Conservation (phyloP, 2,797 vertebrate species). For the Glossophaga mutica region DNA sequence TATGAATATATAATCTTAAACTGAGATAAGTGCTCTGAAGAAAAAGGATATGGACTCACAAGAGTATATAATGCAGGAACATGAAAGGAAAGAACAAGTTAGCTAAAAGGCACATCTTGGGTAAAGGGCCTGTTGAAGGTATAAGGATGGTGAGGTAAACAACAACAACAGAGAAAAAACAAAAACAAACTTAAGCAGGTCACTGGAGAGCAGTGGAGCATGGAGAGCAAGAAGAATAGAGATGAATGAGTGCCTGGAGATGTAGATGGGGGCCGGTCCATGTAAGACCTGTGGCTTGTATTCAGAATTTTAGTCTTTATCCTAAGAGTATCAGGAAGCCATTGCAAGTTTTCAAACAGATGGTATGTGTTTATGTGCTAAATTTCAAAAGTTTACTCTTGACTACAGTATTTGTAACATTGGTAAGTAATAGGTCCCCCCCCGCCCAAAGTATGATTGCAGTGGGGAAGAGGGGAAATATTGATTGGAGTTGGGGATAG, state of each 20-base stretch:
- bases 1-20: background rate
- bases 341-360: background rate
- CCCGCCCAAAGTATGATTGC: background rate
- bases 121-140: background rate
- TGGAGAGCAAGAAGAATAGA: background rate
- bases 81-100: background rate
- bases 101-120: background rate
- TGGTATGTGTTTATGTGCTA: background rate
- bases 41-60: background rate
- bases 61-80: background rate
- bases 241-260: background rate
- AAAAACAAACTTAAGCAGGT: background rate
- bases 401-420: background rate
- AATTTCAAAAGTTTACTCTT: background rate
- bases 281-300: background rate
- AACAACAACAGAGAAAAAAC: background rate
- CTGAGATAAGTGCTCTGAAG: background rate
- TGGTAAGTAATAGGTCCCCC: background rate
- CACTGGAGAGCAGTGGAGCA: background rate
- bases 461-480: background rate
- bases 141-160: background rate
- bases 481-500: background rate
- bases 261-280: background rate
- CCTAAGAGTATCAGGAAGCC: background rate
- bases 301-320: conserved; percentile 29